Base-by-base conservation (phyloP, 2,797 vertebrate species). In the Amblyraja radiata region DNA sequence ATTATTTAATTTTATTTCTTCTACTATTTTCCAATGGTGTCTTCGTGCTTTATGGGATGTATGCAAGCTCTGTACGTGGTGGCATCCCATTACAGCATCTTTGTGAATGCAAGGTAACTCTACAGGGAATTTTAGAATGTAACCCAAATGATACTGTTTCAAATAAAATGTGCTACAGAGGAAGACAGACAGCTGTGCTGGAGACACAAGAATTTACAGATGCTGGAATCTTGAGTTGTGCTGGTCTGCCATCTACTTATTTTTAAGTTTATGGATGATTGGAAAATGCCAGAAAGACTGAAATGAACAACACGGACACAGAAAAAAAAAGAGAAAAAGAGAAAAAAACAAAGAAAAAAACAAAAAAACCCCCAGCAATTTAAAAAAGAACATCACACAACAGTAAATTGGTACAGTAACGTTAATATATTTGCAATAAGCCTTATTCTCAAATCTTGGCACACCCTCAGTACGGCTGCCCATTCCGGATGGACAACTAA, bases 181-280 rank as follows among this genome's bases (percentile, higher is more conserved):
- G 83, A 86, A 86, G 61, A 6, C 58, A 63, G 46, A 46, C 46
- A 46, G 46, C 46, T 46, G 46, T 46, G 46, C 46, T 46, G 2
- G 46, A 46, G 46, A 46, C 46, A 46, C 46, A 46, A 46, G 46
- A 46, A 46, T 46, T 46, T 46, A 46, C 46, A 46, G 46, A 46
- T 46, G 46, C 46, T 46, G 2, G 46, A 46, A 46, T 46, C 46
- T 46, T 46, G 39, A 46, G 58, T 14, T 63, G 6, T 86, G 28
- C n/a, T n/a, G 83, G 83, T 86, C 32, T 65, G 83, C 58, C 83
- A 86, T n/a, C 28, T 32, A 32, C n/a, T 63, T 63, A 86, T 86
- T 8, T 65, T n/a, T 58, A 65, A 63, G 13, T 58, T 65, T 86
- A 65, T 14, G 16, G 58, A 14, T n/a, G 54, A 6, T 63, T 18